These are phyloP conservation scores for Elgaria multicarinata DNA, from an alignment of 2,113 vertebrate species.

Conservation along the genomic window DNA sequence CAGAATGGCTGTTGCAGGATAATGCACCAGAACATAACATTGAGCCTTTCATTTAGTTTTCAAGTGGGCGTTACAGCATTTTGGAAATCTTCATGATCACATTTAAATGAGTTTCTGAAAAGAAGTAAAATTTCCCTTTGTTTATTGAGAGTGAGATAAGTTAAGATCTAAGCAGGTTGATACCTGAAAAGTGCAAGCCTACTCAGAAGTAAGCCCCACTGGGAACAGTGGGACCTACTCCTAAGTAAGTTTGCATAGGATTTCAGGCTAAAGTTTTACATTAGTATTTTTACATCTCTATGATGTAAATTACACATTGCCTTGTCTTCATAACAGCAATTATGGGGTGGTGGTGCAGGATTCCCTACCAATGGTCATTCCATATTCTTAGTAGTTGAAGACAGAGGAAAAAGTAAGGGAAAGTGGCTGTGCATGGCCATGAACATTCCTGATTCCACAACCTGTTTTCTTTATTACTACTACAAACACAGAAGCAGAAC, in stretches of 20 bases:
- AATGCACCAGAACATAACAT: background rate
- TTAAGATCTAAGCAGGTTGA: background rate
- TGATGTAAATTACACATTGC: background rate
- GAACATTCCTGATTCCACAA: background rate
- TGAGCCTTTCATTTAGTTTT: background rate
- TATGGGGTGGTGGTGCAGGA: background rate
- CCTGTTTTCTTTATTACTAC: background rate
- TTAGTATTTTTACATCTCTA: background rate
- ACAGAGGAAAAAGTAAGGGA: background rate
- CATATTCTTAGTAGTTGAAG: background rate
- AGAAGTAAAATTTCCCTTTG: background rate
- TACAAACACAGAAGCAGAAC: background rate
- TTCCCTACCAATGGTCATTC: background rate
- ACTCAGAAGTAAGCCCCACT: too few species aligned
- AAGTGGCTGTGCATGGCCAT: too few species aligned
- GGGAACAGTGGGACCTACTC: too few species aligned
- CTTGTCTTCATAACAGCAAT: background rate
- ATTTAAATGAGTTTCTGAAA: background rate
- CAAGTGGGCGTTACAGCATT: background rate
- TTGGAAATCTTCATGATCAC: background rate
- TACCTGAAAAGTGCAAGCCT: too few species aligned
- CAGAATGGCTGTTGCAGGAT: background rate
- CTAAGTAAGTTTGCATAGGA: too few species aligned
- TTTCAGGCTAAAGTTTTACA: background rate
- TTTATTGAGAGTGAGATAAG: background rate